phyloP scores from a whole-genome alignment of 1,140 invertebrate species.

The Spodoptera frugiperda region DNA sequence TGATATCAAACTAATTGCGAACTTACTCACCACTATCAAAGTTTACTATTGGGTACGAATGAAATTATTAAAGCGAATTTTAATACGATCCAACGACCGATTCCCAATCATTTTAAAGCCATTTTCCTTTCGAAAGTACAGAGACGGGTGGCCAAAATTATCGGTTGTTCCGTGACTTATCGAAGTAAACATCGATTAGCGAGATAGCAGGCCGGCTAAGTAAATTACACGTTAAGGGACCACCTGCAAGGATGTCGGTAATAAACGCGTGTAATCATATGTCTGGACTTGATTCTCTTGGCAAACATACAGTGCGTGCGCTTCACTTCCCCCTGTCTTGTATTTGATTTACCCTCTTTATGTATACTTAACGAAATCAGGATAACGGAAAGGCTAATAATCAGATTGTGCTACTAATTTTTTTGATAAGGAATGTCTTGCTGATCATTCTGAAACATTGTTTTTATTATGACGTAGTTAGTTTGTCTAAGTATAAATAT shows the following conservation, averaged over 20 bases:
- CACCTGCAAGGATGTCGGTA: slow-evolving; percentile 50
- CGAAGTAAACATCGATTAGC: slow-evolving; percentile 56
- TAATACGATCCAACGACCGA: slow-evolving; percentile 4
- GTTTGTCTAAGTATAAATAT: no score
- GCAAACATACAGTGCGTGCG: slow-evolving; percentile 31
- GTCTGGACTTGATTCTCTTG: slow-evolving; percentile 36
- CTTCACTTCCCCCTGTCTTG: slow-evolving; percentile 5
- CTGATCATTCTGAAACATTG: no score
- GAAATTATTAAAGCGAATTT: background rate
- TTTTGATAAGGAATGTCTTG: no score
- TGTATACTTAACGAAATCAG: slow-evolving; percentile 18
- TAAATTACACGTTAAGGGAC: slow-evolving; percentile 49
- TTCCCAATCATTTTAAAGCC: slow-evolving; percentile 20
- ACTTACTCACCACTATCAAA: background rate
- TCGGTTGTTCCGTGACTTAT: slow-evolving; percentile 53
- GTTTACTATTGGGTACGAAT: background rate
- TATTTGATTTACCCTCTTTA: slow-evolving; percentile 14
- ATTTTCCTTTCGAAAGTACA: slow-evolving; percentile 29
- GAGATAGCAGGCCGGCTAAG: slow-evolving; percentile 30
- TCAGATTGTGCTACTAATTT: background rate
- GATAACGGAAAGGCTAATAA: background rate
- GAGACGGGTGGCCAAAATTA: slow-evolving; percentile 45
- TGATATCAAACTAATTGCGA: no score
- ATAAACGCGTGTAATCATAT: slow-evolving; percentile 42
- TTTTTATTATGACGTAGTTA: no score